phyloP scores from a whole-genome alignment of 2,888 invertebrate species.

The Megaustenia siamemsis region DNA sequence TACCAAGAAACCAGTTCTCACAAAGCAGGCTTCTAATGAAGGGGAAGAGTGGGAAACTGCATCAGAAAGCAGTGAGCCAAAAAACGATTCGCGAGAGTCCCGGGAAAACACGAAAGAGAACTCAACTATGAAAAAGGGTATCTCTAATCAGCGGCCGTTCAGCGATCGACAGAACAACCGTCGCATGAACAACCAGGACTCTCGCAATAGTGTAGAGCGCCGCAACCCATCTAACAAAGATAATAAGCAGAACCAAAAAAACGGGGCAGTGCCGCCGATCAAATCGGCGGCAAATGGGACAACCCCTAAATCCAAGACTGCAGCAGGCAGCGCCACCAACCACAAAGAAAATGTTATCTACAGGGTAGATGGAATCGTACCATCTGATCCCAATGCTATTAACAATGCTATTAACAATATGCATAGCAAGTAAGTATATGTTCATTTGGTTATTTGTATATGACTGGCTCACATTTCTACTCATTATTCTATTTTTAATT shows the following conservation, averaged over 20 bases:
- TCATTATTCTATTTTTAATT: neutral
- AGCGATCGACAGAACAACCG: conserved; percentile 73
- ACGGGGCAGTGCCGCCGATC: conserved; percentile 74
- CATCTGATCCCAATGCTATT: conserved; percentile 82
- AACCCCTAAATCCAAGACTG: conserved; percentile 65
- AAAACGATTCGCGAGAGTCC: conserved; percentile 71
- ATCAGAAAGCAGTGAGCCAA: conserved; percentile 88
- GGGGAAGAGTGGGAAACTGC: conserved; percentile 87
- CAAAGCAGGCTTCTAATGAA: conserved; percentile 80
- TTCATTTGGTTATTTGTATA: conserved; percentile 1
- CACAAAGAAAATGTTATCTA: conserved; percentile 80
- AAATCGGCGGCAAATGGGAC: conserved; percentile 64
- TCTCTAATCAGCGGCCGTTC: conserved; percentile 79
- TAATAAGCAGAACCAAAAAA: conserved; percentile 62
- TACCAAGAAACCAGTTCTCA: conserved; percentile 72
- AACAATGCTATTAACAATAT: conserved; percentile 81
- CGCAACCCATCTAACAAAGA: conserved; percentile 59
- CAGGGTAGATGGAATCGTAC: conserved; percentile 83
- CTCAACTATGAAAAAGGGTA: conserved; percentile 75
- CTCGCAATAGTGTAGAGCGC: conserved; percentile 60
- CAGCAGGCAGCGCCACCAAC: conserved; percentile 64
- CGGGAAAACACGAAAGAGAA: conserved; percentile 57
- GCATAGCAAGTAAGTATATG: conserved; percentile 69
- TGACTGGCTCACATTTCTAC: conserved; percentile 32
- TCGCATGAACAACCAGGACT: conserved; percentile 56